Evolutionary conservation across 2,797 vertebrate species (phyloP), one percentile per base, ranked within the genome.

Genomic region (Enteromius paludinosus): DNA sequence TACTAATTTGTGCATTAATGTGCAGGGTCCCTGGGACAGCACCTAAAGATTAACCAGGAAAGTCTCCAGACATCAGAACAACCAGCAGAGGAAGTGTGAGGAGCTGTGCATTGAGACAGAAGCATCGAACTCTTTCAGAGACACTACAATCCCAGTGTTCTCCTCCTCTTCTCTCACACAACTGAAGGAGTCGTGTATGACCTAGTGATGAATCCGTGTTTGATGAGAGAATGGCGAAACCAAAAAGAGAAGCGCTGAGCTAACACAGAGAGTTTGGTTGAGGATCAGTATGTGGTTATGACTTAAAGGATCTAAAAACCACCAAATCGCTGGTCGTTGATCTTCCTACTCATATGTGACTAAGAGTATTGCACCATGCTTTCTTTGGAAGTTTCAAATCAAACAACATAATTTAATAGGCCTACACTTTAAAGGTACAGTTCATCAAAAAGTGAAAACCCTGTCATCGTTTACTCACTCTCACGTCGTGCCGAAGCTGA

Each of bases 261-360:
- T 69, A 81, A 79, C 49, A 79, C 3, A 47, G 69, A 45, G 30
- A 65, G 78, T 72, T 79, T 64, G 43, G 73, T 17, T 10, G 45
- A 65, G 59, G 77, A 83, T 65, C 61, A 41, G 18, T 10, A 47
- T 11, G 25, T 18, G 45, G 17, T 41, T 68, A 45, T 35, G 49
- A 30, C 79, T 76, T 77, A 78, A 83, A 71, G 71, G 49, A 85
- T 80, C 41, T 65, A 35, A 62, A 73, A 77, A 82, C 54, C 73
- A 69, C 30, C 5, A 9, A 49, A 45, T n/a, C 15, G 15, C 28
- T 77, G 12, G 79, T 54, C 8, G 47, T n/a, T 52, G 18, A 54
- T 33, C 64, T 61, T 35, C 28, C 28, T 28, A 28, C 56, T 52
- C 28, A 47, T 81, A 23, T 52, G 15, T 64, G 49, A 35, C 79